Base-by-base conservation (phyloP, 1,140 invertebrate genomes). In the Meloidogyne chitwoodi region DNA sequence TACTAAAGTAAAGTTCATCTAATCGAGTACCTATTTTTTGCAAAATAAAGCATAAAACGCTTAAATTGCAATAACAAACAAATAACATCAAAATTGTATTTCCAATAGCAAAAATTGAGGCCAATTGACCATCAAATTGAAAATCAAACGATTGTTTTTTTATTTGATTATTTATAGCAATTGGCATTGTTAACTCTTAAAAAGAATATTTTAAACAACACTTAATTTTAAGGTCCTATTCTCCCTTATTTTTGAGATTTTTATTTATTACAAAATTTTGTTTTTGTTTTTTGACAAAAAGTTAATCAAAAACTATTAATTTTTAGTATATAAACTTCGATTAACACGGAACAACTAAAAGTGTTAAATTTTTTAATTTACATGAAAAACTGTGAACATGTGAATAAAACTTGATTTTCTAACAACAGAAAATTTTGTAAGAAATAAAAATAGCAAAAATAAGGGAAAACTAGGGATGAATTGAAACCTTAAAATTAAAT, bases 71-170 rank as follows among this genome's bases (percentile, higher is more conserved):
- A 67, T 67, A 74, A 38, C 61, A 74, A n/a, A 74, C 72, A 48
- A 74, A 74, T 27, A 62, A 74, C 72, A 74, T 74, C 62, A 74
- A 26, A 26, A 74, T n/a, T 8, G 34, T 48, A 41, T 74, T 74
- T 26, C 72, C 72, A 27, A 74, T 62, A 11, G 72, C 41, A 31
- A 74, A 56, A 26, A 74, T 22, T 22, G 56, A 34, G 11, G 38
- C 61, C 3, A 56, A 10, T 38, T 48, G 6, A 2, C 72, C 56
- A 44, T 74, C 61, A 29, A 64, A 74, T 19, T 29, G n/a, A 48
- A 74, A 69, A 34, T 70, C 24, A n/a, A 44, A 22, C 1, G 12
- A 0, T n/a, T 70, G 48, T 5, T 56, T 22, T n/a, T n/a, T 56
- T n/a, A 56, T 56, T n/a, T 56, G 48, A 56, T n/a, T 0, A 56